These are phyloP conservation scores for Petrolisthes cinctipes DNA, from an alignment of 2,888 invertebrate genomes.

Conservation along the genomic window DNA sequence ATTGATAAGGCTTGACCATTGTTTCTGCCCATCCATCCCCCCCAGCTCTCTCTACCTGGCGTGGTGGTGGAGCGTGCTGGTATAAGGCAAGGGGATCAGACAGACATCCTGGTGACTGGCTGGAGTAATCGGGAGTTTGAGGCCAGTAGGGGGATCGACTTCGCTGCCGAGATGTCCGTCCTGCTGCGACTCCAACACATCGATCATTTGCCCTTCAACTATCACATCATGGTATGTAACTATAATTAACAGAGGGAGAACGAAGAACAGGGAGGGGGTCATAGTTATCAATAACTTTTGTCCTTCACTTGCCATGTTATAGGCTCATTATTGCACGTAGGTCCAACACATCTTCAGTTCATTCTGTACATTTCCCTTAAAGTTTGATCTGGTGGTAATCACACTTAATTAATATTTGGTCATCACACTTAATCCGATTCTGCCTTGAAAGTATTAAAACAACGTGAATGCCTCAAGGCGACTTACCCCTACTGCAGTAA, in stretches of 20 bases:
- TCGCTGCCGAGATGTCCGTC: constrained; percentile 69
- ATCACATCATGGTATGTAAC: constrained; percentile 73
- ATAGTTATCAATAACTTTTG: not conserved
- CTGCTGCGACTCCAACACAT: constrained; percentile 79
- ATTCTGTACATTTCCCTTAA: too few species aligned
- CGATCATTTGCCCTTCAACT: constrained; percentile 80
- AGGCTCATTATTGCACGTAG: too few species aligned
- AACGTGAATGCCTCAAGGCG: too few species aligned
- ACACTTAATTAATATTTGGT: too few species aligned
- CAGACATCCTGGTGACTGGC: constrained; percentile 66
- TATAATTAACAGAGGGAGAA: not conserved
- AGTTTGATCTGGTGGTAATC: too few species aligned
- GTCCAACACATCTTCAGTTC: too few species aligned
- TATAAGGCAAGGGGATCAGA: constrained; percentile 60
- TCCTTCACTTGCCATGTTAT: too few species aligned
- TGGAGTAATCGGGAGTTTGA: constrained; percentile 87
- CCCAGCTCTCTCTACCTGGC: constrained; percentile 66
- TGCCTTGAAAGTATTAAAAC: too few species aligned
- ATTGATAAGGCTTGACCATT: too few species aligned
- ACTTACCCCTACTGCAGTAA: too few species aligned
- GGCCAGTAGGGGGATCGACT: constrained; percentile 84
- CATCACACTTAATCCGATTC: too few species aligned
- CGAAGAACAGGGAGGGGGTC: not conserved
- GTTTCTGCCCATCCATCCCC: not conserved
- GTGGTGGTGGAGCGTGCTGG: constrained; percentile 66